These are phyloP conservation scores for Neomonachus schauinslandi DNA, from an alignment of 2,113 vertebrate species.

Conservation along the genomic window DNA sequence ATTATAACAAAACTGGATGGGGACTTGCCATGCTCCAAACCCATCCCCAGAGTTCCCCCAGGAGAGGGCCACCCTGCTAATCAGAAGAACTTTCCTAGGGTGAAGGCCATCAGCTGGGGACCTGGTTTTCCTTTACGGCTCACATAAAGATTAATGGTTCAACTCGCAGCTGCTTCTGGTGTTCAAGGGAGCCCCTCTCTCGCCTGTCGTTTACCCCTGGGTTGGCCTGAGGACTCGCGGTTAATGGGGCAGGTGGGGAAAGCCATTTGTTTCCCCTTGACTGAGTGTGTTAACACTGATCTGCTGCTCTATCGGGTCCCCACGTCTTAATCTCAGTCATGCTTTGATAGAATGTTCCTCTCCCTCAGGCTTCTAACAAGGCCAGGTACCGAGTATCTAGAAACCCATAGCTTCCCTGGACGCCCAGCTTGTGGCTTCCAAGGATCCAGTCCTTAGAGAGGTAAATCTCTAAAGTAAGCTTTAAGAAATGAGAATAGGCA, in stretches of 20 bases:
- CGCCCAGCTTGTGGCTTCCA: conserved; percentile 10
- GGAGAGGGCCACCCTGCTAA: neutral
- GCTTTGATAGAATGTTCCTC: conserved; percentile 60
- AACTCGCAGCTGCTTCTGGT: conserved; percentile 59
- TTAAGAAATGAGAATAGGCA: neutral
- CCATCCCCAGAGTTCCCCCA: neutral
- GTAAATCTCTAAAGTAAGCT: conserved; percentile 21
- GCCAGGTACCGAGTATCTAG: conserved; percentile 55
- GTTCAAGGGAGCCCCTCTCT: conserved; percentile 12
- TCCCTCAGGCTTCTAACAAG: conserved; percentile 43
- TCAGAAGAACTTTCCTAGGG: neutral
- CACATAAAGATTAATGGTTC: conserved; percentile 66
- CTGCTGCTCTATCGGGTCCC: conserved; percentile 36
- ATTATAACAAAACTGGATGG: neutral
- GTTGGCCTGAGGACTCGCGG: conserved; percentile 12
- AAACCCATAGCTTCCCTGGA: conserved; percentile 60
- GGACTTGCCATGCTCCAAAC: neutral
- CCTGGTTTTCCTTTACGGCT: conserved; percentile 43
- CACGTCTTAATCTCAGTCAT: conserved; percentile 68
- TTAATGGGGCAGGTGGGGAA: conserved; percentile 70
- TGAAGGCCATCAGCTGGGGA: conserved; percentile 23
- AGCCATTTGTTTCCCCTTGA: conserved; percentile 60
- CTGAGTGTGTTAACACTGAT: conserved; percentile 40
- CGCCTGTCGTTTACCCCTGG: neutral
- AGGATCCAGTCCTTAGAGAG: conserved; percentile 13